phyloP scores from a whole-genome alignment of 2,113 vertebrate species.

The Micronycteris hirsuta region DNA sequence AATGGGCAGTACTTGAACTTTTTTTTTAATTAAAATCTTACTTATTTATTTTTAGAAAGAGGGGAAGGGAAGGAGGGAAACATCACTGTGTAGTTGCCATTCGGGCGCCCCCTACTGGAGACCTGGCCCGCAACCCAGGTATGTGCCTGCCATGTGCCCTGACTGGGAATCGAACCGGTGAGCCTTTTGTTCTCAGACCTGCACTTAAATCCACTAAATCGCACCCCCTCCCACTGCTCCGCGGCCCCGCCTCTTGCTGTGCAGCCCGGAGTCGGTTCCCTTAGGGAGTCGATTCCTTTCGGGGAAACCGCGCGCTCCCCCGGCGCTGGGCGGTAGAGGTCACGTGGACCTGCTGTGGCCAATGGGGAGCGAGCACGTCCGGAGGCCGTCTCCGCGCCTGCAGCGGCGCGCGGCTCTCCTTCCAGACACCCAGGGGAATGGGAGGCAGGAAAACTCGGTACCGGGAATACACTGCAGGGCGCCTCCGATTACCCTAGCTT shows the following conservation, averaged over 20 bases:
- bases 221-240: accelerated
- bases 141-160: too few species aligned
- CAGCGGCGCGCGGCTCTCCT: accelerated
- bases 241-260: accelerated
- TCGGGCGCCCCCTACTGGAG: too few species aligned
- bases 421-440: not conserved
- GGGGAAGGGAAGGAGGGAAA: too few species aligned
- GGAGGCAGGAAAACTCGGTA: accelerated
- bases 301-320: constrained; percentile 13
- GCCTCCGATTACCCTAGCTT: accelerated
- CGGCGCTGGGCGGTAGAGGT: accelerated
- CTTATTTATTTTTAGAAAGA: too few species aligned
- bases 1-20: accelerated
- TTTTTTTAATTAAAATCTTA: not conserved
- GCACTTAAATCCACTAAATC: too few species aligned
- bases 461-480: accelerated
- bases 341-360: accelerated
- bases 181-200: too few species aligned
- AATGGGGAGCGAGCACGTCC: not conserved
- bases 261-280: too few species aligned
- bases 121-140: too few species aligned
- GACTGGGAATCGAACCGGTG: too few species aligned
- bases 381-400: accelerated
- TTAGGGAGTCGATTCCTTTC: not conserved
- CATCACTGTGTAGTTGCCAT: too few species aligned